Conservation (phyloP, 2,797 vertebrate genomes). For the Etheostoma nigrum region DNA sequence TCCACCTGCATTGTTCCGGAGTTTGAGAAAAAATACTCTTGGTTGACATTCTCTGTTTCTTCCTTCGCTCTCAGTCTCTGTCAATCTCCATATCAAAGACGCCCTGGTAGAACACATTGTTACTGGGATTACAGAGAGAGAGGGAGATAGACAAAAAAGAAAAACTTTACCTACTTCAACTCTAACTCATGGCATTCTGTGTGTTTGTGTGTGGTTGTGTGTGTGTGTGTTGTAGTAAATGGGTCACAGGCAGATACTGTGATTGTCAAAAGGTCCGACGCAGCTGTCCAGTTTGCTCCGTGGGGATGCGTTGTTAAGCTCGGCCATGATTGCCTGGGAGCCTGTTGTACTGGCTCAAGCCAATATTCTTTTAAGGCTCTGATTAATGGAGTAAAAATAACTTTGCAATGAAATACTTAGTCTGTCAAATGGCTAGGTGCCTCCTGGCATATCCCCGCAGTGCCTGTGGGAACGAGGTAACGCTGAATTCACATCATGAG, state of each 20-base stretch:
- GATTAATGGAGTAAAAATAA: constrained; percentile 64
- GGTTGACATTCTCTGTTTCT: constrained; percentile 17
- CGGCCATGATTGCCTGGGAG: constrained; percentile 20
- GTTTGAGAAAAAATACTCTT: constrained; percentile 9
- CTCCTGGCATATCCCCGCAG: constrained; percentile 33
- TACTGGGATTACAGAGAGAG: constrained; percentile 19
- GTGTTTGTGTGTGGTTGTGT: constrained; percentile 11
- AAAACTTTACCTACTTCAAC: constrained; percentile 5
- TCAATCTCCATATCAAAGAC: constrained; percentile 56
- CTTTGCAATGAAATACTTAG: constrained; percentile 39
- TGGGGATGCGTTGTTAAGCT: constrained; percentile 23
- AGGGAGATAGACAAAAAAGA: not conserved
- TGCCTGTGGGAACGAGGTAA: constrained; percentile 23
- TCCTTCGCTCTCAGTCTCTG: constrained; percentile 12
- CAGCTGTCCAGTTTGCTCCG: constrained; percentile 22
- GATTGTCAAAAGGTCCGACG: constrained; percentile 20
- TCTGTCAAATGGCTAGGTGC: constrained; percentile 43
- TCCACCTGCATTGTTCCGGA: constrained; percentile 32
- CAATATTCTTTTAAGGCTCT: constrained; percentile 45
- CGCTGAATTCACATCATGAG: constrained; percentile 25
- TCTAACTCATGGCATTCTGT: constrained; percentile 4
- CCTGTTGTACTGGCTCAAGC: constrained; percentile 36
- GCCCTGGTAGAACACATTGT: constrained; percentile 12
- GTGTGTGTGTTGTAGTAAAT: constrained; percentile 12
- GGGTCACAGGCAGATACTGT: constrained; percentile 38